A percentile compares a stretch with the other conserved stretches of the same genome.
Evolutionary conservation across 2,113 vertebrate species (phyloP).

Genomic region (Malurus cyaneus): DNA sequence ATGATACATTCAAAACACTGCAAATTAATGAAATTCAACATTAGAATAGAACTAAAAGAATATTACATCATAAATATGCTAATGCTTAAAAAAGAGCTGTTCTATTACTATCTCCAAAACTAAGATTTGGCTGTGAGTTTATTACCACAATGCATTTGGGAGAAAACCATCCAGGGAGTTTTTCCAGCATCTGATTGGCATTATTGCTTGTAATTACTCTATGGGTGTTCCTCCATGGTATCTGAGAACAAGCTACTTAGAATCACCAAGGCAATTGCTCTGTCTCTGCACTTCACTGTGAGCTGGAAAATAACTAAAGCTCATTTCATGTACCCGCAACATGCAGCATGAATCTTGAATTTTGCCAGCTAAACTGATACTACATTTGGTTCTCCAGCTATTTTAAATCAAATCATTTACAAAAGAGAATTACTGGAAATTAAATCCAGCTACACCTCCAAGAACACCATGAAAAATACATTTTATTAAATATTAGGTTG

Average conservation of each 20-base stretch:
- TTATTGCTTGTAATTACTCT: background rate
- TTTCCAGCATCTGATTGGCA: background rate
- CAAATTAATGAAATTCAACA: background rate
- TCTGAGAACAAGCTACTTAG: background rate
- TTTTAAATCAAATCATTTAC: background rate
- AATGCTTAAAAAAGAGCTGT: background rate
- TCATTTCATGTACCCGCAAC: background rate
- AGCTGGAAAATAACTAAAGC: background rate
- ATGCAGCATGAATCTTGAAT: background rate
- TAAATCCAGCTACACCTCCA: background rate
- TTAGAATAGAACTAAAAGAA: background rate
- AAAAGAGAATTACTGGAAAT: background rate
- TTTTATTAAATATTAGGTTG: background rate
- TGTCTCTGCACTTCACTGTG: background rate
- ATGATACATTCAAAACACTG: background rate
- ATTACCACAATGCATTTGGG: background rate
- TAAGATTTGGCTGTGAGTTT: background rate
- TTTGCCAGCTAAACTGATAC: background rate
- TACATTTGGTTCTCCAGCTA: background rate
- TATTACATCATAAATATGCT: background rate
- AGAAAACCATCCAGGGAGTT: background rate
- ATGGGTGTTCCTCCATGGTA: background rate
- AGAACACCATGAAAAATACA: background rate
- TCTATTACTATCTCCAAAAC: background rate
- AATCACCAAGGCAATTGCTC: background rate